Evolutionary conservation across 2,113 vertebrate species (phyloP).

Genomic region (Terrapene triunguis): DNA sequence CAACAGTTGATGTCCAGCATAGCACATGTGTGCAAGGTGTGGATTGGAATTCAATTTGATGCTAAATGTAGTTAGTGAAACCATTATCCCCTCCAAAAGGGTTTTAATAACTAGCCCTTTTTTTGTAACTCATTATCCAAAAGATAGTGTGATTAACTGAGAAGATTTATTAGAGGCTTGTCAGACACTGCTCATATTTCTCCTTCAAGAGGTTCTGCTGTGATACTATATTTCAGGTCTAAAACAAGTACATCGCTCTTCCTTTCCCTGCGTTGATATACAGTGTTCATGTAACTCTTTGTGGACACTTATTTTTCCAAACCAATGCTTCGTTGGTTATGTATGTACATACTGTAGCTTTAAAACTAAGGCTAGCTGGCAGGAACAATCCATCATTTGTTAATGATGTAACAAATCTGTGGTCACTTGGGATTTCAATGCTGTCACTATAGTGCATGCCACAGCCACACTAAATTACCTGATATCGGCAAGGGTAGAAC

Average conservation of each 20-base stretch:
- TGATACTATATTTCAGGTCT: background rate
- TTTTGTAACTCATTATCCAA: background rate
- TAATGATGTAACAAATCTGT: background rate
- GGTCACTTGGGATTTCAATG: background rate
- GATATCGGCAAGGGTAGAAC: background rate
- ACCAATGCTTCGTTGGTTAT: background rate
- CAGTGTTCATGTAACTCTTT: background rate
- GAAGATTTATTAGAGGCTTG: background rate
- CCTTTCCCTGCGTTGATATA: background rate
- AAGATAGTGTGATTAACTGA: background rate
- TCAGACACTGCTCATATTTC: background rate
- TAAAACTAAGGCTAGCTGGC: background rate
- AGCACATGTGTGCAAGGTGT: background rate
- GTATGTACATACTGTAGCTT: background rate
- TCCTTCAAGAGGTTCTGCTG: background rate
- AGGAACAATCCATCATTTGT: background rate
- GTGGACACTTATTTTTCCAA: background rate
- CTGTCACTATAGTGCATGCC: background rate
- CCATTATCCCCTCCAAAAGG: rapidly evolving
- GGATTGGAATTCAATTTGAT: background rate
- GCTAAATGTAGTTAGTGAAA: rapidly evolving
- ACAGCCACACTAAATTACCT: background rate
- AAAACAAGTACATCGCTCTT: background rate
- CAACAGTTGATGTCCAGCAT: background rate
- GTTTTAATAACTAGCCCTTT: background rate